Base-by-base conservation (phyloP, 2,113 vertebrate species). In the Misgurnus mizolepis region DNA sequence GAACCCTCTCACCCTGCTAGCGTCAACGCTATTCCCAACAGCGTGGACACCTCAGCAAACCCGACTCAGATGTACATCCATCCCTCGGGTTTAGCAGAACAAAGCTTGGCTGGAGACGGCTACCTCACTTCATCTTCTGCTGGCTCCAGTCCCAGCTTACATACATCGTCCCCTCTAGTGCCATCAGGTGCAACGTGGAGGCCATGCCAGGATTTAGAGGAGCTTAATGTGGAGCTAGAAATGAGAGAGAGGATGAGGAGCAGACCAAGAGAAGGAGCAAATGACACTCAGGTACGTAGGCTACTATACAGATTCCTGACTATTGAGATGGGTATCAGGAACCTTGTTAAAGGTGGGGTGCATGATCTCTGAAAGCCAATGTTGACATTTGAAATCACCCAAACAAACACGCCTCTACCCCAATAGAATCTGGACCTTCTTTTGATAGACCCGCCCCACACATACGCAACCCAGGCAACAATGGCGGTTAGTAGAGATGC, bases 231-330 rank as follows among this genome's bases (percentile, higher is more conserved):
- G 76, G 94, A 93, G 84, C 85, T 91, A 18, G 87, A 91, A 76
- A 88, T 88, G 84, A 90, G 90, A 78, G 91, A 93, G 79, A 92
- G 93, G 85, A 89, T 92, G 82, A 91, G 87, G 74, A 91, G 88
- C 71, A 86, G 90, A 80, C 86, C 89, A 7, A 88, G 91, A 75
- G 90, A 89, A 50, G 84, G 86, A 82, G 65, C 80, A 41, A 34
- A 70, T 3, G 85, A 82, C 78, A 83, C 70, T 14, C 88, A 91
- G 88, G 89, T 91, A 81, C 86, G 80, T 67, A 40, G 8, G 7
- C 15, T 58, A 34, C 27, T 34, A 2, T 34, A 47, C 39, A 9
- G 4, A 22, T 58, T n/a, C 12, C 67, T 69, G 27, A 67, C 15
- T 47, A 10, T 47, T 47, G 45, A 2, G 45, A 8, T 7, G 45